These are phyloP conservation scores for Botia almorhae DNA, from an alignment of 2,797 vertebrate species.

Conservation along the genomic window DNA sequence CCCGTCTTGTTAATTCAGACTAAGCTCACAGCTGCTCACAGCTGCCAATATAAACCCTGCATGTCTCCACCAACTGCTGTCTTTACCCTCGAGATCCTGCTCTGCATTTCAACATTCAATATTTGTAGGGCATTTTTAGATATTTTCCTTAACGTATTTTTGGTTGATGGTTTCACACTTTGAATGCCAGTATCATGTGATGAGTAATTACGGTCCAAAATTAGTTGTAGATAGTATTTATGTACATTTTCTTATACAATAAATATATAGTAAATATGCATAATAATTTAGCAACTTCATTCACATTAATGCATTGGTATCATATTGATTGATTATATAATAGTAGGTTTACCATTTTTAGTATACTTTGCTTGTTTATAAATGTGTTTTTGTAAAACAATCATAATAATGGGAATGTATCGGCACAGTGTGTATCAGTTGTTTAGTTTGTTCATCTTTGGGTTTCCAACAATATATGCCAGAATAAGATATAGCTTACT, in stretches of 20 bases:
- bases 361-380: too few species aligned
- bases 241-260: background rate
- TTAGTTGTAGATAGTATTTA: background rate
- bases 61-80: slow-evolving; percentile 50
- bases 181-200: background rate
- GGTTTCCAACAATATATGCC: background rate
- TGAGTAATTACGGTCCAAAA: background rate
- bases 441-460: background rate
- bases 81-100: slow-evolving; percentile 23
- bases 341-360: too few species aligned
- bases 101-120: slow-evolving; percentile 32
- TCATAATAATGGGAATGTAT: background rate
- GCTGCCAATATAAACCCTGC: slow-evolving; percentile 30
- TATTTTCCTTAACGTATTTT: slow-evolving; percentile 17
- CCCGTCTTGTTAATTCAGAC: slow-evolving; percentile 40
- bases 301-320: too few species aligned
- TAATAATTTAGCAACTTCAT: too few species aligned
- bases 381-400: background rate
- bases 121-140: slow-evolving; percentile 28
- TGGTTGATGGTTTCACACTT: background rate
- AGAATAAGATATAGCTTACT: background rate
- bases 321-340: too few species aligned
- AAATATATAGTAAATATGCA: background rate
- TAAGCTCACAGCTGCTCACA: slow-evolving; percentile 45
- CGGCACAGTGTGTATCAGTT: background rate